Base-by-base conservation (phyloP, 2,797 vertebrate species). In the Atherinosoma microstoma region DNA sequence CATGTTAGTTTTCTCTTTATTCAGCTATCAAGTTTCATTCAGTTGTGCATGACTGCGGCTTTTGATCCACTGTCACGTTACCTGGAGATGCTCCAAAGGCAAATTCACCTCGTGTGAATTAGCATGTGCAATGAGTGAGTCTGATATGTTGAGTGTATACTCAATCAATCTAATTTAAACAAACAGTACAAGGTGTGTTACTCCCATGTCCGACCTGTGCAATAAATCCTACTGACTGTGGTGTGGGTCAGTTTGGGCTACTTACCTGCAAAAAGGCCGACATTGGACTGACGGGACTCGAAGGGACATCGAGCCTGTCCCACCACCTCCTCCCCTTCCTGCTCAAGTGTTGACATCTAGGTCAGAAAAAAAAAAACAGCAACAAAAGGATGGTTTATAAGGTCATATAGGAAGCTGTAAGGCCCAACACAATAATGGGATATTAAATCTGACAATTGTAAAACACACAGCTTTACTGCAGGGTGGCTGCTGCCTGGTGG, bases 221-320 rank as follows among this genome's bases (percentile, higher is more conserved):
- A 61, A 42, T 42, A 56, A 54, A 32, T 24, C 22, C 13, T 40
- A 32, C 62, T 0, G 4, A 34, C 30, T n/a, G 59, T 59, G 61
- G 56, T 16, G 8, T 61, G 15, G 27, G 15, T 56, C 45, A 16
- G 18, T 16, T 20, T 29, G 54, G 13, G 0, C 49, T 15, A 82
- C 94, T 91, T 87, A 98, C 97, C 97, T 68, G 97, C 96, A 35
- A 98, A 98, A 40, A 98, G 87, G 56, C 97, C 97, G 0, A 97
- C 96, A 6, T 96, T 95, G 88, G 96, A 96, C 84, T 98, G 97
- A 66, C 95, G 95, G 0, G 97, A 95, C 32, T 98, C 97, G 1
- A 97, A 99, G 69, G 97, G 97, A 69, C 97, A 98, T 1, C 97
- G 95, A 0, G 97, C 97, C 79, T 98, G 96, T 22, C 97, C 97